A percentile compares a stretch with the other conserved stretches of the same genome.
Evolutionary conservation across 2,113 vertebrate genomes (phyloP).

Genomic region (Arothron firmamentum): DNA sequence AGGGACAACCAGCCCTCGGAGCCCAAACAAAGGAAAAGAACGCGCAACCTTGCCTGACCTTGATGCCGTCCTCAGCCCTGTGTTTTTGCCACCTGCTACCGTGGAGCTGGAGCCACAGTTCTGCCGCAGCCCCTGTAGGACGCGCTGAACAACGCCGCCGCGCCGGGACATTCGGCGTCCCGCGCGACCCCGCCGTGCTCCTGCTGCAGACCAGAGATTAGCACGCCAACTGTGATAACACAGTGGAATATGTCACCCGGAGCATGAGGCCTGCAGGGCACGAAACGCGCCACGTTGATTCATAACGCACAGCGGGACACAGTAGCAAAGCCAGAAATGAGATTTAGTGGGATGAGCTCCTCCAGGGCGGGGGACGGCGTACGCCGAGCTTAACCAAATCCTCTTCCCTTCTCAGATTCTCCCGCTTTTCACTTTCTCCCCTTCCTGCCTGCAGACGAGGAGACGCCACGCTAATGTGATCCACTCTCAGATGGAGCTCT

Average conservation of each 20-base stretch:
- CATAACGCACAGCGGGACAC: conserved; percentile 36
- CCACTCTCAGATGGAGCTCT: conserved; percentile 59
- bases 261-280: conserved; percentile 33
- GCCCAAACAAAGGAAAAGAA: background rate
- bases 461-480: conserved; percentile 68
- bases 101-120: background rate
- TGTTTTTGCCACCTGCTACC: conserved; percentile 38
- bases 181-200: conserved; percentile 17
- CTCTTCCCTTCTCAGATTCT: conserved; percentile 31
- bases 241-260: conserved; percentile 41
- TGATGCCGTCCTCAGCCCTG: conserved; percentile 23
- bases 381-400: conserved; percentile 40
- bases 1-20: background rate
- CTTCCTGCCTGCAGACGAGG: conserved; percentile 51
- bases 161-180: conserved; percentile 10
- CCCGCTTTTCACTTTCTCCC: conserved; percentile 17
- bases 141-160: conserved; percentile 21
- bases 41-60: conserved; percentile 54
- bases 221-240: conserved; percentile 39
- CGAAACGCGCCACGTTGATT: conserved; percentile 37
- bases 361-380: conserved; percentile 23
- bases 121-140: conserved; percentile 25
- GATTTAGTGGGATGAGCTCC: conserved; percentile 35
- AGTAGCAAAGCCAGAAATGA: conserved; percentile 31
- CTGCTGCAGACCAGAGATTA: conserved; percentile 24